phyloP scores from a whole-genome alignment of 2,888 invertebrate species.

The Acleris sparsana region DNA sequence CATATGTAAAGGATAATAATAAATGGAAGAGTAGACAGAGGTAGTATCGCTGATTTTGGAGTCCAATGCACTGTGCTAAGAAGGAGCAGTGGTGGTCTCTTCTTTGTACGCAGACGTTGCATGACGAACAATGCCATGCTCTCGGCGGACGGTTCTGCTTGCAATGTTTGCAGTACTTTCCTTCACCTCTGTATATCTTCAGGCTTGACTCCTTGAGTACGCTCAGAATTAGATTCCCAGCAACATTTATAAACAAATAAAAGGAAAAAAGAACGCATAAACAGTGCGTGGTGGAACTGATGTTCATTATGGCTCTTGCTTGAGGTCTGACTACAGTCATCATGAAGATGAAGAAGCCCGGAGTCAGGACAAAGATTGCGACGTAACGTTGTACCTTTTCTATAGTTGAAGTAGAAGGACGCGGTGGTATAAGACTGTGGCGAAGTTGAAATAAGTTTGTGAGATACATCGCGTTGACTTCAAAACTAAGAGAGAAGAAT shows the following conservation, averaged over 20 bases:
- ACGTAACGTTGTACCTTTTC: slow-evolving; percentile 48
- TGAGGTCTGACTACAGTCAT: slow-evolving; percentile 56
- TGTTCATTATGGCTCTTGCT: slow-evolving; percentile 47
- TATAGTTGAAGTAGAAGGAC: too few relatives aligned
- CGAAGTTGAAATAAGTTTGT: not conserved
- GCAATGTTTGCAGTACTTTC: slow-evolving; percentile 88
- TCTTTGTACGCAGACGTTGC: slow-evolving; percentile 90
- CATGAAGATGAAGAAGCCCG: slow-evolving; percentile 59
- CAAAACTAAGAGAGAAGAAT: too few relatives aligned
- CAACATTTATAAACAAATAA: slow-evolving; percentile 38
- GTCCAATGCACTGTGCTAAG: slow-evolving; percentile 92
- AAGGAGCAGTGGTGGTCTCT: slow-evolving; percentile 94
- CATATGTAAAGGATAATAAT: slow-evolving; percentile 86
- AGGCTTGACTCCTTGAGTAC: slow-evolving; percentile 38
- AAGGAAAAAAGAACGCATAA: slow-evolving; percentile 48
- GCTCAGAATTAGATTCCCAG: slow-evolving; percentile 38
- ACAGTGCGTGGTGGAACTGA: slow-evolving; percentile 46
- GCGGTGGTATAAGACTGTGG: slow-evolving; percentile 10
- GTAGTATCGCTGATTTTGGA: slow-evolving; percentile 91
- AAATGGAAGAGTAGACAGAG: slow-evolving; percentile 88
- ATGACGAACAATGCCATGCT: slow-evolving; percentile 93
- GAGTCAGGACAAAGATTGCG: slow-evolving; percentile 46
- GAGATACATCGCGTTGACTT: too few relatives aligned
- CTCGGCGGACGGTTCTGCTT: slow-evolving; percentile 87
- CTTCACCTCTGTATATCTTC: slow-evolving; percentile 32